Evolutionary conservation across 2,797 vertebrate species (phyloP).

Genomic region (Pangasius mekongensis): DNA sequence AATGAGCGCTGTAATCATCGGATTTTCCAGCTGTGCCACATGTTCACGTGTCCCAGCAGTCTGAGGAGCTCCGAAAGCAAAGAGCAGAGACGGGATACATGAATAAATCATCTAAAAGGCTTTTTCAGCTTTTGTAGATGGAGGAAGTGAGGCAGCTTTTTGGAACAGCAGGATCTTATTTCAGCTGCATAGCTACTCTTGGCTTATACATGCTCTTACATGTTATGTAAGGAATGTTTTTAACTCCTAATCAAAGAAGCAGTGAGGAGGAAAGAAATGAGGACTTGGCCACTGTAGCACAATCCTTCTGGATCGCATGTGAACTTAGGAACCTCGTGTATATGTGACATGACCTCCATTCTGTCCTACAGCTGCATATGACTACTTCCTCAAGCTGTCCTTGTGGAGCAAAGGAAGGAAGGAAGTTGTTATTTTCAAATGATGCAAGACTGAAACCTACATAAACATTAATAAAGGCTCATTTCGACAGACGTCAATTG

Average conservation of each 20-base stretch:
- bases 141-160: slow-evolving; percentile 10
- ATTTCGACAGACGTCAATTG: not conserved
- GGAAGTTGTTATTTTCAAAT: not conserved
- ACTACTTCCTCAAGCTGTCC: not conserved
- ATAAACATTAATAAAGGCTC: not conserved
- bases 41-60: slow-evolving; percentile 61
- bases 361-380: slow-evolving; percentile 9
- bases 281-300: not conserved
- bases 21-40: slow-evolving; percentile 52
- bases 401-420: not conserved
- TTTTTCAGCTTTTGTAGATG: slow-evolving; percentile 22
- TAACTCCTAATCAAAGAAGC: not conserved
- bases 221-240: slow-evolving; percentile 20
- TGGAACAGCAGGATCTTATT: slow-evolving; percentile 13
- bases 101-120: slow-evolving; percentile 60
- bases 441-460: not conserved
- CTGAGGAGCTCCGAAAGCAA: slow-evolving; percentile 48
- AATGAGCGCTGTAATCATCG: slow-evolving; percentile 56
- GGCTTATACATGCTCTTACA: slow-evolving; percentile 5
- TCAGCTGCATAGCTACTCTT: not conserved
- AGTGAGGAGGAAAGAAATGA: not conserved
- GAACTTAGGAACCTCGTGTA: not conserved
- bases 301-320: not conserved
- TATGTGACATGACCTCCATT: not conserved
- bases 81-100: slow-evolving; percentile 39